Evolutionary conservation across 2,113 vertebrate genomes (phyloP).

Genomic region (Odontesthes bonariensis): DNA sequence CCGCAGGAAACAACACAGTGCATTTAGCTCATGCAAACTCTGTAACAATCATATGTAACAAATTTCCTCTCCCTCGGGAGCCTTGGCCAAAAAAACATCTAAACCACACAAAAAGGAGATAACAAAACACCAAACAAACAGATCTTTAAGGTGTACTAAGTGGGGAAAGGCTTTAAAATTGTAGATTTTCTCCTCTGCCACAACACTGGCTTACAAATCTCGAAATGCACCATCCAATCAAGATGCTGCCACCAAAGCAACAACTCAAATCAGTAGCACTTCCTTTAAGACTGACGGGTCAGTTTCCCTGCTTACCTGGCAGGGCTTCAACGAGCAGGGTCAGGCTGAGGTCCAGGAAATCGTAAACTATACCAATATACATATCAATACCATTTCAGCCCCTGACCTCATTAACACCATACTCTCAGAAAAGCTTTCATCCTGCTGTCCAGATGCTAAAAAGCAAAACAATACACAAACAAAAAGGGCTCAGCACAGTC

Average conservation of each 20-base stretch:
- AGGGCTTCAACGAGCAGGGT: constrained; percentile 4
- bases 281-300: background rate
- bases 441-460: constrained; percentile 4
- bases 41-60: constrained; percentile 61
- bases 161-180: constrained; percentile 2
- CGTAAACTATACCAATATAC: constrained; percentile 58
- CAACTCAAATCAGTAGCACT: background rate
- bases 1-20: constrained; percentile 72
- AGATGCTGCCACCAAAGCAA: constrained; percentile 2
- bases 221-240: background rate
- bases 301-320: constrained; percentile 32
- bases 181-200: background rate
- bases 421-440: constrained; percentile 13
- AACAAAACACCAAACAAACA: constrained; percentile 22
- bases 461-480: constrained; percentile 14
- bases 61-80: constrained; percentile 41
- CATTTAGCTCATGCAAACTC: constrained; percentile 54
- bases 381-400: constrained; percentile 49
- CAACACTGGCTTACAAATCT: constrained; percentile 5
- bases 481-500: constrained; percentile 40
- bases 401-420: constrained; percentile 18
- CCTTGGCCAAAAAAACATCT: constrained; percentile 35
- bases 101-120: background rate
- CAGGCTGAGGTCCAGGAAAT: constrained; percentile 29
- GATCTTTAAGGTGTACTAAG: constrained; percentile 24